phyloP scores from a whole-genome alignment of 2,113 vertebrate genomes.

The Crotophaga sulcirostris region DNA sequence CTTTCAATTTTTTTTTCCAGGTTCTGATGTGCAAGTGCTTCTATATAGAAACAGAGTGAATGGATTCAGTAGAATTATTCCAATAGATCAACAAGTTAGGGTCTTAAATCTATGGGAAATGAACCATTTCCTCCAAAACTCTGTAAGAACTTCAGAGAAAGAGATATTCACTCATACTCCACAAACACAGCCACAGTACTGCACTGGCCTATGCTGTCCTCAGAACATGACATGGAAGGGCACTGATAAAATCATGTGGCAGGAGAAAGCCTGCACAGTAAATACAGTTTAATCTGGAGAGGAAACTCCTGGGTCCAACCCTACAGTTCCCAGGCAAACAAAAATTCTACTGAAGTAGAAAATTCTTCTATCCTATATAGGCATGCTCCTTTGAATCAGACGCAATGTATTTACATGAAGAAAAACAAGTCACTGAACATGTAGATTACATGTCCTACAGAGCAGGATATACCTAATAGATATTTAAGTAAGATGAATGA shows the following conservation, averaged over 20 bases:
- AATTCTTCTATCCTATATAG: not conserved
- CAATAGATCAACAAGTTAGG: not conserved
- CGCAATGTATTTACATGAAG: not conserved
- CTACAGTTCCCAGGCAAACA: not conserved
- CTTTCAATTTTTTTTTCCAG: not conserved
- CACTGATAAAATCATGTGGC: rapidly evolving
- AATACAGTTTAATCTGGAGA: not conserved
- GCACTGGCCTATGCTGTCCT: not conserved
- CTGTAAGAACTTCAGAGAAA: not conserved
- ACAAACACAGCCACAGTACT: not conserved
- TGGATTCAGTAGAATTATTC: not conserved
- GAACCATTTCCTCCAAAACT: not conserved
- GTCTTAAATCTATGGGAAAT: not conserved
- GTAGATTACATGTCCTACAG: not conserved
- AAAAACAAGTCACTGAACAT: not conserved
- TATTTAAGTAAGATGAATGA: not conserved
- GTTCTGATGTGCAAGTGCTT: not conserved
- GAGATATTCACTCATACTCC: not conserved
- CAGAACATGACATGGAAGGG: not conserved
- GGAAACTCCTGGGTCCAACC: not conserved
- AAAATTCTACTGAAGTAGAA: not conserved
- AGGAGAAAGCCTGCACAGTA: not conserved
- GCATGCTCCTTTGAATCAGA: not conserved
- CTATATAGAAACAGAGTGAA: not conserved
- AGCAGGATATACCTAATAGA: not conserved